Base-by-base conservation (phyloP, 1,140 invertebrate species). In the Drosophila mayri region DNA sequence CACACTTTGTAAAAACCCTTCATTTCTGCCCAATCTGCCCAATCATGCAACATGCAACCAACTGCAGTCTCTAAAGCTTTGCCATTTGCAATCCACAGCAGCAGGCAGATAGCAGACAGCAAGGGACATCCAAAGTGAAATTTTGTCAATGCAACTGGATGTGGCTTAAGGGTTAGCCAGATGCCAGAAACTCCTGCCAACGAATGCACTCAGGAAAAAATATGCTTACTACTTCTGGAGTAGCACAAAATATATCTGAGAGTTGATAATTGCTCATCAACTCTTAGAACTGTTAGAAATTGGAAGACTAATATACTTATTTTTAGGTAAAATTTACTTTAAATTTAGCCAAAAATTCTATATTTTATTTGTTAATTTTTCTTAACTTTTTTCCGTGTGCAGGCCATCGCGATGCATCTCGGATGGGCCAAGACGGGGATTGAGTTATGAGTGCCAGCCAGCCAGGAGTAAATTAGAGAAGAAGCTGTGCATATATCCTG, bases 101-200 rank as follows among this genome's bases (percentile, higher is more conserved):
- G 44, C 65, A 25, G 44, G 35, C 32, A 65, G 58, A 28, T 16
- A 50, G 30, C 18, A 37, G 59, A 20, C 63, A 52, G 62, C 63
- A 68, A 30, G 46, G 44, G 32, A 22, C 62, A 66, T 43, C 62
- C 68, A 41, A 72, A 72, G 68, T 72, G 66, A 72, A 72, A 72
- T 72, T 72, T 72, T 72, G 68, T 72, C 68, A 72, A 72, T 72
- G 68, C 66, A 54, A 43, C 63, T 70, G 46, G 65, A 67, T 52
- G 66, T 43, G 66, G 66, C 66, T 70, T 68, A 70, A 41, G 63
- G 66, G 63, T 70, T 67, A 52, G 30, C 59, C 63, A 38, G 18
- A 14, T 62, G 32, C 60, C 18, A 54, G 30, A 37, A 16, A 37
- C 30, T 52, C 30, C 28, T 32, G 14, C 4, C 16, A 50, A 32